Conservation (phyloP, 2,797 vertebrate genomes). For the Ataeniobius toweri region DNA sequence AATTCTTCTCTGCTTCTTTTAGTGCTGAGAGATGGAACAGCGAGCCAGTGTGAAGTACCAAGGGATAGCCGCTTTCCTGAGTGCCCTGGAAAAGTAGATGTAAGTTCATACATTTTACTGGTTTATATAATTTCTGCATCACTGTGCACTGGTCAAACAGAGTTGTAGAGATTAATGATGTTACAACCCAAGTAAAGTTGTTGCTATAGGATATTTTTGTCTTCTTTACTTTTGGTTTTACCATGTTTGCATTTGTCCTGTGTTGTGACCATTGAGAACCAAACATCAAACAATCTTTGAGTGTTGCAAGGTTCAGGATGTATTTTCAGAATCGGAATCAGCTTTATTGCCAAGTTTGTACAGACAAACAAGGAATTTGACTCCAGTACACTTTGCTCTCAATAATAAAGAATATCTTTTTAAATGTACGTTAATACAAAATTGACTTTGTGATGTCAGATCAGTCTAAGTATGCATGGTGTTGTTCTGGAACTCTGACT, state of each 20-base stretch:
- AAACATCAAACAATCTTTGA: background rate
- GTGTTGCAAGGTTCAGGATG: background rate
- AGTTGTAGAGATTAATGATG: background rate
- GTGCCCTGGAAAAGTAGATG: slow-evolving; percentile 94
- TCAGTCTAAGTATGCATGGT: no score
- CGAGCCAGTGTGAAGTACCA: slow-evolving; percentile 92
- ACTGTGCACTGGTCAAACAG: background rate
- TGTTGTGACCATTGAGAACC: background rate
- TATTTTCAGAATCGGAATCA: no score
- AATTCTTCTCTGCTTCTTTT: slow-evolving; percentile 18
- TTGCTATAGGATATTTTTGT: background rate
- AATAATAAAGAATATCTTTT: no score
- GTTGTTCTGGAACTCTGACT: no score
- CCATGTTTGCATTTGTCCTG: background rate
- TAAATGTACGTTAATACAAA: no score
- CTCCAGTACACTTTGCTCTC: no score
- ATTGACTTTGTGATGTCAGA: no score
- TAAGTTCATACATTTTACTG: slow-evolving; percentile 63
- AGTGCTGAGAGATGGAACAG: slow-evolving; percentile 82
- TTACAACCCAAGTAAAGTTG: background rate
- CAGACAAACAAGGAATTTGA: no score
- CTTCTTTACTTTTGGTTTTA: background rate
- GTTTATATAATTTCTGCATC: background rate
- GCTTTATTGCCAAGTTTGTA: no score
- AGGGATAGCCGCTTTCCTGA: slow-evolving; percentile 91